Conservation (phyloP, 1,140 invertebrate genomes). For the Acromyrmex echinatior region DNA sequence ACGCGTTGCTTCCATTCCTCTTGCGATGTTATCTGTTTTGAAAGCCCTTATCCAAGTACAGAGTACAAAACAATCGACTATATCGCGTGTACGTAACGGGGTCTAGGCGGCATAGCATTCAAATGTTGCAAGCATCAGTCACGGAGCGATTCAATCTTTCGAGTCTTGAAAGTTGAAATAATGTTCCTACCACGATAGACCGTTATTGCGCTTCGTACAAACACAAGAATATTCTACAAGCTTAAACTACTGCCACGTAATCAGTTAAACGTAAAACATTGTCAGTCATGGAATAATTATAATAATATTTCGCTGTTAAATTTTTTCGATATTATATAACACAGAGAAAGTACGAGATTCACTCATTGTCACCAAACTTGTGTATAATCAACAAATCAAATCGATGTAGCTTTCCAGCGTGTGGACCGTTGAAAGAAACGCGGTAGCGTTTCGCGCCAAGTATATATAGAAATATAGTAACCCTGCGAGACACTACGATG, state of each 20-base stretch:
- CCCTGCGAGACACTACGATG: neutral
- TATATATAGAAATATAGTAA: slow-evolving; percentile 35
- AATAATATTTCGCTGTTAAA: slow-evolving; percentile 6
- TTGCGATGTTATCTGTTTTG: slow-evolving; percentile 26
- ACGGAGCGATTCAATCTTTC: neutral
- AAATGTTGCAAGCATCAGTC: slow-evolving; percentile 12
- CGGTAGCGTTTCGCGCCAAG: neutral
- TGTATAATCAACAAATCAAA: slow-evolving; percentile 36
- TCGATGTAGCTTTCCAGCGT: neutral
- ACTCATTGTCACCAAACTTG: neutral
- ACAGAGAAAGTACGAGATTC: slow-evolving; percentile 22
- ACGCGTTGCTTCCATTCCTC: neutral
- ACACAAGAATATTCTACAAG: slow-evolving; percentile 22
- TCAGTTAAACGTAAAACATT: slow-evolving; percentile 37
- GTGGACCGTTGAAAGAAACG: neutral
- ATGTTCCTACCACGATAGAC: slow-evolving; percentile 5
- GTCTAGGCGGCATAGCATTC: slow-evolving; percentile 2
- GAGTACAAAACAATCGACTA: slow-evolving; percentile 33
- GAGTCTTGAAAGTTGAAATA: slow-evolving; percentile 16
- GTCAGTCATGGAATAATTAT: slow-evolving; percentile 45
- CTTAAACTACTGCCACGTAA: slow-evolving; percentile 26
- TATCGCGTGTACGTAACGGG: slow-evolving; percentile 26
- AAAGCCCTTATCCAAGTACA: slow-evolving; percentile 35
- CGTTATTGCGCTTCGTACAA: slow-evolving; percentile 41
- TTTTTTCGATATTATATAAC: slow-evolving; percentile 26